Conservation (phyloP, 2,797 vertebrate genomes). For the Lacerta viridis region DNA sequence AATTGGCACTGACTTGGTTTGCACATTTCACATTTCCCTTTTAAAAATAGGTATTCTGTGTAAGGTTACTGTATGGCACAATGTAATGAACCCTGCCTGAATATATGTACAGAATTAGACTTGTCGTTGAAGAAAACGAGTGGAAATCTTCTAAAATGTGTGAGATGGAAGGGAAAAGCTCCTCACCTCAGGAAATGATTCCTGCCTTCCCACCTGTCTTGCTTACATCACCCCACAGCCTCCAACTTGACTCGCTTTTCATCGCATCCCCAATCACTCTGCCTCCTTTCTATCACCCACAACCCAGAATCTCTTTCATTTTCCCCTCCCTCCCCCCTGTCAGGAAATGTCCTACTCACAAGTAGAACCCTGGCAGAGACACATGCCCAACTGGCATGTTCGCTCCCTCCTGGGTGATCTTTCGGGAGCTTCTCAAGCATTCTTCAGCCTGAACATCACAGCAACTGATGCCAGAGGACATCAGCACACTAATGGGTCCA, state of each 20-base stretch:
- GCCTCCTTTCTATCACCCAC: background rate
- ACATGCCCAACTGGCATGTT: too few relatives aligned
- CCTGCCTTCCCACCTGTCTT: background rate
- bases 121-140: background rate
- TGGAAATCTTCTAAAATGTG: background rate
- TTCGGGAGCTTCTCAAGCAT: too few relatives aligned
- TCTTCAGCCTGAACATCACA: too few relatives aligned
- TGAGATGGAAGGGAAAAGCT: too few relatives aligned
- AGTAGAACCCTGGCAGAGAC: too few relatives aligned
- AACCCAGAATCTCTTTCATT: background rate
- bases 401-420: too few relatives aligned
- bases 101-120: background rate
- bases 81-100: background rate
- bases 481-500: too few relatives aligned
- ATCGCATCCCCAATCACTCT: background rate
- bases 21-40: slow-evolving; percentile 7
- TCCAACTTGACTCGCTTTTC: too few relatives aligned
- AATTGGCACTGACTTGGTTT: slow-evolving; percentile 30
- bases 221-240: background rate
- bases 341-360: too few relatives aligned
- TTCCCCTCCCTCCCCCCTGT: background rate
- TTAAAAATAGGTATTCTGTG: background rate
- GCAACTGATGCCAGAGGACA: too few relatives aligned
- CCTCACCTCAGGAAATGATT: background rate
- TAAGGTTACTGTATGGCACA: background rate